Percentiles rank a stretch among this genome's conserved stretches.
Evolutionary conservation across 1,140 invertebrate species (phyloP).

Genomic region (Nebria ingens): DNA sequence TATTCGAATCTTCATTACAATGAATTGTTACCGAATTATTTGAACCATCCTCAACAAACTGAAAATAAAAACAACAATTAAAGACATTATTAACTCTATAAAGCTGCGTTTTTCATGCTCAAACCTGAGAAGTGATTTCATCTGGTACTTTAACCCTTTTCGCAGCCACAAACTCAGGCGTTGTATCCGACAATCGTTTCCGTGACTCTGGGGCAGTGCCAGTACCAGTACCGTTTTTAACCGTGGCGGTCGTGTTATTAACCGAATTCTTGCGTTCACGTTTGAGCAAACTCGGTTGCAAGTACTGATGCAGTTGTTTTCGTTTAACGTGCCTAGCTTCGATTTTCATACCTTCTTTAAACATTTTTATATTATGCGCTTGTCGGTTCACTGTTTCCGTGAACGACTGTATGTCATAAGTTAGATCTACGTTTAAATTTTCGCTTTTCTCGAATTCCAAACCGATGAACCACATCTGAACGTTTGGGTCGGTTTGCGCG

Average conservation of each 20-base stretch:
- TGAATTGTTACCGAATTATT: slow-evolving; percentile 26
- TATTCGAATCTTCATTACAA: slow-evolving; percentile 31
- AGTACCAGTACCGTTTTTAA: slow-evolving; percentile 21
- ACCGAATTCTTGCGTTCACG: slow-evolving; percentile 50
- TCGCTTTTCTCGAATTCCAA: slow-evolving; percentile 79
- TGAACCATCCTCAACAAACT: slow-evolving; percentile 31
- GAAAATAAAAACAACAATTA: too few relatives aligned
- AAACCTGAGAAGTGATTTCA: slow-evolving; percentile 6
- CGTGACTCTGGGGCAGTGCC: too few relatives aligned
- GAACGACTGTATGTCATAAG: slow-evolving; percentile 82
- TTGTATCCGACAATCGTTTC: slow-evolving; percentile 27
- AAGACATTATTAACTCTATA: too few relatives aligned
- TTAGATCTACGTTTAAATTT: slow-evolving; percentile 85
- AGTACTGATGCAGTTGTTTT: slow-evolving; percentile 65
- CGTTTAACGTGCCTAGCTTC: slow-evolving; percentile 65
- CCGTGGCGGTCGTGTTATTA: slow-evolving; percentile 14
- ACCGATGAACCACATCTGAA: slow-evolving; percentile 91
- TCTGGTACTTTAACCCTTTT: slow-evolving; percentile 15
- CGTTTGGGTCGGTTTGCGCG: slow-evolving; percentile 28
- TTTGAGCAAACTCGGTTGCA: slow-evolving; percentile 57
- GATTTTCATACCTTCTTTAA: slow-evolving; percentile 83
- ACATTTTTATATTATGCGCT: slow-evolving; percentile 62
- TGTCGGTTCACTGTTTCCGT: slow-evolving; percentile 62
- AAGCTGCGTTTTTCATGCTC: too few relatives aligned
- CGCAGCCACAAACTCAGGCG: slow-evolving; percentile 13